Conservation (phyloP, 2,113 vertebrate species). For the Turdus rufiventris region DNA sequence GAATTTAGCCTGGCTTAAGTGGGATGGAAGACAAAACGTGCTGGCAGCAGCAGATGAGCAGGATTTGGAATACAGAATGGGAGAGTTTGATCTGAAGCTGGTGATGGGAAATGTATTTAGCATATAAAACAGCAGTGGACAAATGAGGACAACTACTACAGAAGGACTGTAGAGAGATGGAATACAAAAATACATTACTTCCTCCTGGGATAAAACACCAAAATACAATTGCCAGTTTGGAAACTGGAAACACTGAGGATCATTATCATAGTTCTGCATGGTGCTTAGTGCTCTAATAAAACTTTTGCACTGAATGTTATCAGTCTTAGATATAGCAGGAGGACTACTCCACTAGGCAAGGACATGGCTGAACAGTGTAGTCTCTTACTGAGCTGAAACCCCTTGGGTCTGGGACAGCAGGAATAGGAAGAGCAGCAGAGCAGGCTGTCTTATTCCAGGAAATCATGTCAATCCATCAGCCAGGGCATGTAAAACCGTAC, state of each 20-base stretch:
- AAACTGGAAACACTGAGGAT: background rate
- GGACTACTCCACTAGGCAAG: background rate
- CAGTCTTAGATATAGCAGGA: background rate
- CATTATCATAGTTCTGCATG: background rate
- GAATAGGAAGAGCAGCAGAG: slow-evolving; percentile 12
- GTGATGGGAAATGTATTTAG: background rate
- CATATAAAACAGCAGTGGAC: background rate
- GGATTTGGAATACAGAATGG: slow-evolving; percentile 18
- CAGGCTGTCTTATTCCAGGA: background rate
- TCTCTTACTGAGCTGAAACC: background rate
- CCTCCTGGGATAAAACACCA: background rate
- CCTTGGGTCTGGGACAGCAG: background rate
- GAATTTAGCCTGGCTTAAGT: slow-evolving; percentile 43
- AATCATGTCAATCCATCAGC: slow-evolving; percentile 30
- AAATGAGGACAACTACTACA: background rate
- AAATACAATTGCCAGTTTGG: background rate
- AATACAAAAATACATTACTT: background rate
- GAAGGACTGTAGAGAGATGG: background rate
- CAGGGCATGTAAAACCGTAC: background rate
- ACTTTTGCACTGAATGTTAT: background rate
- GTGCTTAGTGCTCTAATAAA: background rate
- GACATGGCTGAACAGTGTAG: background rate
- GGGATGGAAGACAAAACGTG: slow-evolving; percentile 18
- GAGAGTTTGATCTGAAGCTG: background rate
- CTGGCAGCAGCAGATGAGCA: slow-evolving; percentile 3